Percentiles rank a stretch among this genome's conserved stretches.
Conservation (phyloP, 2,797 vertebrate species). For the Syndactyla subalaris region DNA sequence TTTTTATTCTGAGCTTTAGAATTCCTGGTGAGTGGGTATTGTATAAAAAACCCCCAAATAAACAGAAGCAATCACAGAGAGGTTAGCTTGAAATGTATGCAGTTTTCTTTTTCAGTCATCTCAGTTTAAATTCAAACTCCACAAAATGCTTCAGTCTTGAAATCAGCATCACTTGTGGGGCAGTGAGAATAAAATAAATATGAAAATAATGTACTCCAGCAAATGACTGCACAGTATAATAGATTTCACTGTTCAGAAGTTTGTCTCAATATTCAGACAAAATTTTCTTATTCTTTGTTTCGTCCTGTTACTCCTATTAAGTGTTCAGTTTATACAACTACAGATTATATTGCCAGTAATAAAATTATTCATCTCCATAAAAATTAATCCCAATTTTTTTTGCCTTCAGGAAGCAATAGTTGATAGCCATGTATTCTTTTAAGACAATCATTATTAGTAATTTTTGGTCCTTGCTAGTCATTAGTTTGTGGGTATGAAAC, state of each 20-base stretch:
- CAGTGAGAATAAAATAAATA: not conserved
- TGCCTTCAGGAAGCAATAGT: not conserved
- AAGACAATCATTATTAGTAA: not conserved
- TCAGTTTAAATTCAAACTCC: not conserved
- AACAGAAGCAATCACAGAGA: not conserved
- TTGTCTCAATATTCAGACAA: not conserved
- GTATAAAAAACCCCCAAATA: not conserved
- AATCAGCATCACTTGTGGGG: not conserved
- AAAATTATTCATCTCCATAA: not conserved
- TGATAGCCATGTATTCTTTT: not conserved
- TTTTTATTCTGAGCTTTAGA: not conserved
- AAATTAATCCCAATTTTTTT: not conserved
- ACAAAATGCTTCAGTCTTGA: not conserved
- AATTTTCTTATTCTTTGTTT: not conserved
- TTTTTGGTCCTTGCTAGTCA: not conserved
- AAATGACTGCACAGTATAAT: not conserved
- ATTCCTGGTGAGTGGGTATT: not conserved
- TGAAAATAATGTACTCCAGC: not conserved
- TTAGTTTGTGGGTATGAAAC: not conserved
- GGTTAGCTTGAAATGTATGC: not conserved
- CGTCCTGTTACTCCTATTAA: not conserved
- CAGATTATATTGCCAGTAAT: not conserved
- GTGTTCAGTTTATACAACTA: not conserved
- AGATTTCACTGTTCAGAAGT: not conserved
- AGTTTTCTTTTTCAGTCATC: not conserved